Base-by-base conservation (phyloP, 2,797 vertebrate species). In the Acrossocheilus wenchowensis region DNA sequence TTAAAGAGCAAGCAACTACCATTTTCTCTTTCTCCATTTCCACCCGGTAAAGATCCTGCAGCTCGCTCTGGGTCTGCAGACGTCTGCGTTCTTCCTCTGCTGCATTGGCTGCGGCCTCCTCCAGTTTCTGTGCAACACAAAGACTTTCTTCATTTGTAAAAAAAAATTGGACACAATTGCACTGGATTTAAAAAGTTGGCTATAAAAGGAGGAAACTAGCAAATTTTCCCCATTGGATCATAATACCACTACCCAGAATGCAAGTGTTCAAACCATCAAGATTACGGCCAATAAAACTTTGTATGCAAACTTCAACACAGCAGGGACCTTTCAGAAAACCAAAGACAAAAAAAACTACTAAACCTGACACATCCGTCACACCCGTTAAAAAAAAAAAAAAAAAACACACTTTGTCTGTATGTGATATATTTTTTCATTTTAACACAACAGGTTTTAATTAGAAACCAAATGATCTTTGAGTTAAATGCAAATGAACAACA, bases 21-120 rank as follows among this genome's bases (percentile, higher is more conserved):
- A 95, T 94, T 92, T 98, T 97, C 92, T 99, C 98, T 87, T 96
- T 96, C 92, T 98, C 98, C 91, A 99, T 95, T 91, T 99, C 98
- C 41, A 92, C 90, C 90, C 90, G 96, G 96, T 98, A 99, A 52
- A 96, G 95, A 89, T 98, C 97, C 92, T 99, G 97, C 2, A 99
- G 94, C 45, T 99, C 97, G 0, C 94, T 94, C 83, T 99, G 97
- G 52, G 97, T 98, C 93, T 98, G 96, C 80, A 97, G 96, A 11
- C 97, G 97, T 82, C 95, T 95, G 85, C 91, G 93, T 89, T 99
- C 98, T 91, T 99, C 98, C 84, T 96, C 96, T 21, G 95, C 95
- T 34, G 98, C 97, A 0, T 94, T 96, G 66, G 95, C 93, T 0
- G 98, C 97, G 0, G 97, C 95, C 85, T 97, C 97, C 89, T 97